Evolutionary conservation across 2,797 vertebrate species (phyloP), one percentile per base, ranked within the genome.

Genomic region (Gymnodraco acuticeps): DNA sequence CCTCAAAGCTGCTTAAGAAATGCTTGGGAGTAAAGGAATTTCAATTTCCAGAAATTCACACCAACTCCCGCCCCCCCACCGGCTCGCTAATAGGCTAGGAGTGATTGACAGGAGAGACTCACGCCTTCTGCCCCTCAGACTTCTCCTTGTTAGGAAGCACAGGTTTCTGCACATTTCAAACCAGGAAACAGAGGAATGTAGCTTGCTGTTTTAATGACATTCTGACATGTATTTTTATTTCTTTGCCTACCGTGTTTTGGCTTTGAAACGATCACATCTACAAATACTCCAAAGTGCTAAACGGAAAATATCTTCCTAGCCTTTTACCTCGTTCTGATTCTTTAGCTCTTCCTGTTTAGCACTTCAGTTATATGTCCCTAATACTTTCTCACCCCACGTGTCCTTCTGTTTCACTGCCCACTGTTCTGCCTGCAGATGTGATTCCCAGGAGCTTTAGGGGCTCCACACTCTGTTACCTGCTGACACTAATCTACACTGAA

Each of bases 401-500:
- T 76, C 68, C 70, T 31, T 67, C 60, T 79, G 47, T 77, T 83
- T 82, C 64, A 51, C 41, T 56, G 13, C 45, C 48, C 46, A 10
- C 19, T 73, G 62, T 11, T 67, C 52, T 53, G 43, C 46, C 47
- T 64, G 48, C 62, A 76, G 68, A 80, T 73, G 53, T 33, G 51
- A 33, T 52, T 75, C 72, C 54, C 78, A 60, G 67, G 59, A 78
- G 77, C 9, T 70, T 78, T 33, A 46, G 42, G 61, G 70, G 65
- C 80, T 75, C 58, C 66, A 69, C 82, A 82, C 78, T 81, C 61
- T 68, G 68, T 84, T 88, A 83, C 77, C 83, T 88, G 82, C 87
- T 90, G 86, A 88, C 76, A 80, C 81, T 87, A 88, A 92, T 90
- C 82, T 79, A 75, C 80, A 81, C 67, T 90, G 89, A 92, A 86